Percentiles rank a stretch among this genome's conserved stretches.
Evolutionary conservation across 2,888 invertebrate genomes (phyloP).

Genomic region (Halocaridina rubra): DNA sequence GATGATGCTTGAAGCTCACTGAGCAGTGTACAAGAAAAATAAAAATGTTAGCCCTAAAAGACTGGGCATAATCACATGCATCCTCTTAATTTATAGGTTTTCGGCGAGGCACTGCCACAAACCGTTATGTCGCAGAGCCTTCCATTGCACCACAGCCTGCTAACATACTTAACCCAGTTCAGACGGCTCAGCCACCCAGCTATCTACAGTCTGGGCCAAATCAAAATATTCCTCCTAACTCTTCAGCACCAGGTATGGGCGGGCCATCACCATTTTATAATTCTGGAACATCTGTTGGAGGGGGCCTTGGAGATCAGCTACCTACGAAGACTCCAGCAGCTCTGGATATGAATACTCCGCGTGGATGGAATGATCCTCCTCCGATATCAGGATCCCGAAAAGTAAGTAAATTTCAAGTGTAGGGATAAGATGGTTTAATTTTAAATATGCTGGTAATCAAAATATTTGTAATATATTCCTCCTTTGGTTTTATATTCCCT

Average conservation of each 20-base stretch:
- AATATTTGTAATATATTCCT: too few relatives aligned
- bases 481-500: too few relatives aligned
- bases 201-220: background rate
- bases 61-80: background rate
- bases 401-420: too few relatives aligned
- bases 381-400: slow-evolving; percentile 51
- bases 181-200: background rate
- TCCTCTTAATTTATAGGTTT: slow-evolving; percentile 30
- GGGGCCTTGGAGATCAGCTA: background rate
- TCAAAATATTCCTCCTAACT: background rate
- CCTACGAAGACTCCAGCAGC: slow-evolving; percentile 56
- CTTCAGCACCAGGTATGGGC: slow-evolving; percentile 6
- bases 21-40: too few relatives aligned
- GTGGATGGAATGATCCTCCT: slow-evolving; percentile 64
- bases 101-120: slow-evolving; percentile 25
- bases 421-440: too few relatives aligned
- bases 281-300: background rate
- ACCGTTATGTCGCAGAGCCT: slow-evolving; percentile 36
- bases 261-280: background rate
- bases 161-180: slow-evolving; percentile 39
- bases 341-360: slow-evolving; percentile 52
- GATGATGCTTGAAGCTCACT: too few relatives aligned
- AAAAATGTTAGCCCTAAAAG: slow-evolving; percentile 17
- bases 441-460: too few relatives aligned
- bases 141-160: slow-evolving; percentile 2